A percentile compares a stretch with the other conserved stretches of the same genome.
These are phyloP conservation scores for Microctonus aethiopoides DNA, from an alignment of 2,888 invertebrate genomes.

Conservation along the genomic window DNA sequence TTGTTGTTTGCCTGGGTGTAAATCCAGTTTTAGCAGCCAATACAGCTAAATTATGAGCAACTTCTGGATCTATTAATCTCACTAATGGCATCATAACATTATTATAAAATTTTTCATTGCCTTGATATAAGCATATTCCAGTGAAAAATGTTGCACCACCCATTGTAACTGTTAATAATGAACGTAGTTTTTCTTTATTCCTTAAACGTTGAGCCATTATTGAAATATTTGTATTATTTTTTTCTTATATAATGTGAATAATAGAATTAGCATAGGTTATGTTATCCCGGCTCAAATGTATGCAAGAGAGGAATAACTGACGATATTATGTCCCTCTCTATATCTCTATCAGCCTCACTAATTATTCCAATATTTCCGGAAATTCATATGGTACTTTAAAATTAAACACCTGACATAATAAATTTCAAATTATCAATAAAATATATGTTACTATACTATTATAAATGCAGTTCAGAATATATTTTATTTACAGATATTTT, in stretches of 20 bases:
- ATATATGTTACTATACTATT: not conserved
- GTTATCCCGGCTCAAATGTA: not conserved
- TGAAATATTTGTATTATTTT: not conserved
- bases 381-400: too few species aligned
- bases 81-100: conserved; percentile 78
- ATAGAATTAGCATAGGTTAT: not conserved
- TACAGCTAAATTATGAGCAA: conserved; percentile 84
- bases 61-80: conserved; percentile 82
- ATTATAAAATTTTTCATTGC: conserved; percentile 83
- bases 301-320: not conserved
- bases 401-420: too few species aligned
- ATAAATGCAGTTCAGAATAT: not conserved
- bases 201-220: conserved; percentile 51
- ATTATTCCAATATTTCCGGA: too few species aligned
- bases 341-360: too few species aligned
- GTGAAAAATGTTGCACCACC: conserved; percentile 77
- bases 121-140: conserved; percentile 77
- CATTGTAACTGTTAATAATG: conserved; percentile 73
- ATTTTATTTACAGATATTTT: not conserved
- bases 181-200: conserved; percentile 75
- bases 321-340: too few species aligned
- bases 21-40: conserved; percentile 80
- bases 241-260: not conserved
- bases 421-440: too few species aligned
- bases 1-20: conserved; percentile 71